phyloP scores from a whole-genome alignment of 2,797 vertebrate species.

The Liasis olivaceus region DNA sequence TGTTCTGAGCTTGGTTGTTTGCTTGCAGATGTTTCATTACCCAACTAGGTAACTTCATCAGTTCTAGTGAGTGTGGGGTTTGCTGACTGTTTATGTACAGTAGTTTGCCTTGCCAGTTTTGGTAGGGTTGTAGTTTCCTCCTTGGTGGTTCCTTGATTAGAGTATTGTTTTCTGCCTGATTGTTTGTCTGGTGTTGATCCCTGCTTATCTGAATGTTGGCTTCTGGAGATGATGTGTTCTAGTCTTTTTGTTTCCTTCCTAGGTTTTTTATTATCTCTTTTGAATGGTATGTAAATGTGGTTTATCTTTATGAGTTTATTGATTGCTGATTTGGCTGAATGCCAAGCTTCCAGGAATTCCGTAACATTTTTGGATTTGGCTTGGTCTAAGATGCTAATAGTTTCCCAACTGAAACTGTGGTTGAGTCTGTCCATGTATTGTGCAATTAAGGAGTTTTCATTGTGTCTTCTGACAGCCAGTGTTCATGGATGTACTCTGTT shows the following conservation, averaged over 20 bases:
- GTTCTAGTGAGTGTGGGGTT: neutral
- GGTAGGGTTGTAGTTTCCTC: neutral
- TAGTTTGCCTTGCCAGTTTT: neutral
- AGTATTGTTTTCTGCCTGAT: neutral
- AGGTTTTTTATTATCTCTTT: neutral
- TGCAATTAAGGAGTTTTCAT: neutral
- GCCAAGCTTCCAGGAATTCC: neutral
- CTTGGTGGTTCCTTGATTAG: neutral
- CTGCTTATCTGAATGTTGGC: neutral
- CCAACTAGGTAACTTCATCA: neutral
- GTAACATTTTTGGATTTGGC: neutral
- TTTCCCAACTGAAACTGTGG: neutral
- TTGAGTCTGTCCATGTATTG: neutral
- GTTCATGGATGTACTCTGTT: neutral
- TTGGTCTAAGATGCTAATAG: neutral
- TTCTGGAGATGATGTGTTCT: neutral
- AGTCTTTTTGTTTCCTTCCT: neutral
- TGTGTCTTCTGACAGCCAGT: neutral
- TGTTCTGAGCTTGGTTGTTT: neutral
- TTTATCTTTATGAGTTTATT: neutral
- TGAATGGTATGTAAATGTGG: neutral
- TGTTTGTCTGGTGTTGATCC: neutral
- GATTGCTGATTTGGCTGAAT: neutral
- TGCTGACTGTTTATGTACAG: neutral
- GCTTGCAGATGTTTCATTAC: neutral